A percentile compares a stretch with the other conserved stretches of the same genome.
Evolutionary conservation across 2,888 invertebrate genomes (phyloP).

Genomic region (Sesamia inferens): DNA sequence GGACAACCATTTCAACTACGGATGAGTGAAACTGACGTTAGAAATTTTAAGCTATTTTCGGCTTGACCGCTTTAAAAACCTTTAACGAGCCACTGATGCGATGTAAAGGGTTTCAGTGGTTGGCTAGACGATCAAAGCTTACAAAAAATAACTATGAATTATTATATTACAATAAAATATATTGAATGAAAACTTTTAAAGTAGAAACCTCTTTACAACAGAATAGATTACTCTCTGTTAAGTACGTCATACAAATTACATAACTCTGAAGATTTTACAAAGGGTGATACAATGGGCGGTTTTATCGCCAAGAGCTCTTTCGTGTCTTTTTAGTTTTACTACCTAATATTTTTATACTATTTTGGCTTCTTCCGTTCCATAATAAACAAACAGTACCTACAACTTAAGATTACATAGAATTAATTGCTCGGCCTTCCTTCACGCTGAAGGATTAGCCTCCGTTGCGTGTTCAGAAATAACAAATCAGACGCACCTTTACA

Average conservation of each 20-base stretch:
- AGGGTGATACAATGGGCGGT: too few relatives aligned
- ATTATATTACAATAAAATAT: background rate
- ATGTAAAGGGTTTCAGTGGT: constrained; percentile 58
- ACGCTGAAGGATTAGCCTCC: constrained; percentile 67
- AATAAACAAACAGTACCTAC: constrained; percentile 17
- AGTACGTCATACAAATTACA: too few relatives aligned
- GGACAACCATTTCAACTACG: constrained; percentile 75
- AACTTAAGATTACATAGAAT: constrained; percentile 53
- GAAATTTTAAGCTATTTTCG: constrained; percentile 78
- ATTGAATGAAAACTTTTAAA: constrained; percentile 22
- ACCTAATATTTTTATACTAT: background rate
- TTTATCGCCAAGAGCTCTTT: background rate
- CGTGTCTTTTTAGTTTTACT: background rate
- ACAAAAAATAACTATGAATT: background rate
- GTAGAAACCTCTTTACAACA: too few relatives aligned
- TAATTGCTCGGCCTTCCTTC: constrained; percentile 65
- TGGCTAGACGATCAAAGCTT: background rate
- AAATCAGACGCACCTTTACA: constrained; percentile 71
- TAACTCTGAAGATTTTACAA: too few relatives aligned
- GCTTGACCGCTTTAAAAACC: constrained; percentile 72
- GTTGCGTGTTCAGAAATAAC: constrained; percentile 75
- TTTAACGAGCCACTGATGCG: constrained; percentile 73
- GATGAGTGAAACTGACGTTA: constrained; percentile 73
- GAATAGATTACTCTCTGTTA: too few relatives aligned
- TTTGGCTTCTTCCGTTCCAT: background rate